phyloP scores from a whole-genome alignment of 2,797 vertebrate species.

The Bovichtus diacanthus region DNA sequence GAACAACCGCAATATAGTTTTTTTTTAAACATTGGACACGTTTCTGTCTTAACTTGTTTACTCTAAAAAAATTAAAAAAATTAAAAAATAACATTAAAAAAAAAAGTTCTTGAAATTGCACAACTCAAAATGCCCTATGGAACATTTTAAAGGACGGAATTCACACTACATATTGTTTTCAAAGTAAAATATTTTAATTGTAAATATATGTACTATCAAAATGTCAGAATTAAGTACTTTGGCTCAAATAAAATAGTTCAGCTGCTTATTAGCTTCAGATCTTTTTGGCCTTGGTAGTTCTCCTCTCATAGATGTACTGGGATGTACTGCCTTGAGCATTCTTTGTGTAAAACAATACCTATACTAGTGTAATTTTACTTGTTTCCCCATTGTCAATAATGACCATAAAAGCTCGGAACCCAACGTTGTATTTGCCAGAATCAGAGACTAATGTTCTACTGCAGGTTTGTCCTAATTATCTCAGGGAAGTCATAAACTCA shows the following conservation, averaged over 20 bases:
- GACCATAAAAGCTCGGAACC: constrained; percentile 11
- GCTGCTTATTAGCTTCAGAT: not conserved
- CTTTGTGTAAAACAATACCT: not conserved
- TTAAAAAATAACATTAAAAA: no score
- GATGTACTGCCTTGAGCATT: constrained; percentile 21
- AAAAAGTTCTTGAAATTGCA: not conserved
- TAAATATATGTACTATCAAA: not conserved
- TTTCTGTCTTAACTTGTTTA: not conserved
- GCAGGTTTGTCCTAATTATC: constrained; percentile 57
- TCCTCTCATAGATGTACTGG: constrained; percentile 1
- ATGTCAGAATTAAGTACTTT: not conserved
- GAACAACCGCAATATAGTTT: not conserved
- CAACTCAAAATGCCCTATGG: not conserved
- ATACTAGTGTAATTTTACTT: not conserved
- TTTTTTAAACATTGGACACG: not conserved
- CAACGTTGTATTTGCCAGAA: constrained; percentile 10
- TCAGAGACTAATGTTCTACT: constrained; percentile 38
- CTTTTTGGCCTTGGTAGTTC: not conserved
- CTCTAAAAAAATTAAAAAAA: no score
- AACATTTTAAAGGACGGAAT: not conserved
- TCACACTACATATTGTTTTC: not conserved
- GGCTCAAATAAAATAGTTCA: not conserved
- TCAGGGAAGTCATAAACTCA: constrained; percentile 56
- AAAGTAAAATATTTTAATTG: not conserved
- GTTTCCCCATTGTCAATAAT: constrained; percentile 17